Evolutionary conservation across 2,797 vertebrate genomes (phyloP), one percentile per base, ranked within the genome.

Genomic region (Tenualosa ilisha): DNA sequence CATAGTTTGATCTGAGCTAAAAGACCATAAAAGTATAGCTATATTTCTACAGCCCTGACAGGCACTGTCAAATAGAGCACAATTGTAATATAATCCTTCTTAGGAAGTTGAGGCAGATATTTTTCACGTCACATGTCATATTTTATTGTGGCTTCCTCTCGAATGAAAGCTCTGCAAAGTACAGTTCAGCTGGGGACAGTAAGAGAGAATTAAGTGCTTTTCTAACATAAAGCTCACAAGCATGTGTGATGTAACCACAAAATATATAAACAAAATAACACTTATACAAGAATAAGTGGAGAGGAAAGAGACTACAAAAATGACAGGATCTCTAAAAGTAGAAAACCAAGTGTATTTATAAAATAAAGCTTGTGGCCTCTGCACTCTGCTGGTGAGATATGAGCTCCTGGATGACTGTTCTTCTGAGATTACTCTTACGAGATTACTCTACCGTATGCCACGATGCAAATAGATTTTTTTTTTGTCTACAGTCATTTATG

Each of bases 181-280:
- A 79, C 72, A 79, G 72, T 79, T 79, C 37, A 79, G 72, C 8
- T 46, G 40, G 40, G 43, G 72, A 79, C 68, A 59, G 56, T 86
- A 88, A 84, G 88, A 54, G 86, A 84, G 31, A 56, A 90, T 50
- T 91, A 91, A 90, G 90, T 88, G 87, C 85, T 91, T 91, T 89
- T 85, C 56, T 68, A 91, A 89, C 84, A 89, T 65, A 83, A 84
- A 87, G 61, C 68, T 85, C 85, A 85, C 86, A 83, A 87, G 87
- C 37, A 81, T 87, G 51, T 85, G 65, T 56, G 84, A 84, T 81
- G 37, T 84, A 22, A 83, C 53, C 72, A 79, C 65, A 81, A 8
- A 86, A 20, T 79, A 46, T 22, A 79, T 43, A n/a, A n/a, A n/a
- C n/a, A n/a, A n/a, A n/a, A n/a, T n/a, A n/a, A n/a, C n/a, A n/a